Conservation (phyloP, 2,113 vertebrate species). For the Chrysochloris asiatica region DNA sequence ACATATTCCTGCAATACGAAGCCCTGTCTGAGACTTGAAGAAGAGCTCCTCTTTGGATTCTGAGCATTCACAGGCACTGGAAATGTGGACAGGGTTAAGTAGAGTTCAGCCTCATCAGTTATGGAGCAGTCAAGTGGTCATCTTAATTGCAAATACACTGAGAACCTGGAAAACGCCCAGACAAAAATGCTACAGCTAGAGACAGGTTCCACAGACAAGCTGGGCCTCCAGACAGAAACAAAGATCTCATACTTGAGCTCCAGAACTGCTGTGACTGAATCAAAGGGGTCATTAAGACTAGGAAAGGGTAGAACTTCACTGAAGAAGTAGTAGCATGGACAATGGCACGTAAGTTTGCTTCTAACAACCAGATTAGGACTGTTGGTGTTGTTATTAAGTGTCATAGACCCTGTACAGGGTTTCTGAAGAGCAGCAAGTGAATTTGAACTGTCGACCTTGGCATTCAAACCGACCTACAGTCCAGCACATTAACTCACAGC, state of each 20-base stretch:
- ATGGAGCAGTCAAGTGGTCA: too few species aligned
- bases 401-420: too few species aligned
- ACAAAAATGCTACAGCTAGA: too few species aligned
- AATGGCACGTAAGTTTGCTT: background rate
- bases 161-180: too few species aligned
- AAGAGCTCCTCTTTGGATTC: background rate
- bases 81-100: background rate
- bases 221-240: background rate
- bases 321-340: too few species aligned
- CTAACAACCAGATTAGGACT: background rate
- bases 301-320: background rate
- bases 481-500: too few species aligned
- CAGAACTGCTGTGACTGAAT: background rate
- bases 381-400: too few species aligned
- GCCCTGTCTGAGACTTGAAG: background rate
- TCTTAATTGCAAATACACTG: too few species aligned
- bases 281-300: background rate
- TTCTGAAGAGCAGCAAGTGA: too few species aligned
- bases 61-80: background rate
- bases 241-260: background rate
- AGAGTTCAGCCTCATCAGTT: background rate
- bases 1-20: background rate
- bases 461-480: too few species aligned
- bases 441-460: too few species aligned
- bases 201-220: background rate